Base-by-base conservation (phyloP, 2,797 vertebrate genomes). In the Pipistrellus pipistrellus region DNA sequence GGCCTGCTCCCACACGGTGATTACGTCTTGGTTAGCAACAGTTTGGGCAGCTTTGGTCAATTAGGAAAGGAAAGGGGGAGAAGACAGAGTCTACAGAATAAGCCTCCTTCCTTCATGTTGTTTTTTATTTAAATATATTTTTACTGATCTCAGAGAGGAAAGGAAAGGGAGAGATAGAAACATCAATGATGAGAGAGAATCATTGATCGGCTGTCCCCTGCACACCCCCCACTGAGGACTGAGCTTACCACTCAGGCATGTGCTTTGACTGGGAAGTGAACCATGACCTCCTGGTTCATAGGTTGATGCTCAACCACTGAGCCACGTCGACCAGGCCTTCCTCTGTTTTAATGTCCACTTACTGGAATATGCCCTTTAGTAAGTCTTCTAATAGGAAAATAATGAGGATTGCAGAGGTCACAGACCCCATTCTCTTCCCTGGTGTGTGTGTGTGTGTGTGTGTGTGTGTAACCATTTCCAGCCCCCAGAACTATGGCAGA, bases 1-100 rank as follows among this genome's bases (percentile, higher is more conserved):
- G 72, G 30, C 9, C 41, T 48, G 0, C 4, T 57, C 8, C 30
- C 0, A 0, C 3, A 0, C 1, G 12, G 8, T 27, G 23, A 1
- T 30, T n/a, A 35, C 38, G 1, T 73, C 59, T 32, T 11, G 9
- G 35, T 69, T 59, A 72, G 30, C 38, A 44, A 32, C 20, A 17
- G 41, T 59, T 27, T 44, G 20, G 71, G 78, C 7, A 55, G n/a
- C 38, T 88, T 87, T 69, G 80, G 30, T 64, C 25, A 86, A 21
- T 88, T 76, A 51, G 18, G 30, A 44, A 57, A 59, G 35, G 35
- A 35, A 38, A 38, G 38, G 10, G 25, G 44, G 17, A 17, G 57
- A 11, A 13, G 15, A 78, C 32, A 4, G 25, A 20, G 66, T 75
- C 23, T 35, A n/a, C 10, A 8, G 5, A 66, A 75, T 4, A 9